phyloP scores from a whole-genome alignment of 2,113 vertebrate genomes.

The Cnemophilus loriae region DNA sequence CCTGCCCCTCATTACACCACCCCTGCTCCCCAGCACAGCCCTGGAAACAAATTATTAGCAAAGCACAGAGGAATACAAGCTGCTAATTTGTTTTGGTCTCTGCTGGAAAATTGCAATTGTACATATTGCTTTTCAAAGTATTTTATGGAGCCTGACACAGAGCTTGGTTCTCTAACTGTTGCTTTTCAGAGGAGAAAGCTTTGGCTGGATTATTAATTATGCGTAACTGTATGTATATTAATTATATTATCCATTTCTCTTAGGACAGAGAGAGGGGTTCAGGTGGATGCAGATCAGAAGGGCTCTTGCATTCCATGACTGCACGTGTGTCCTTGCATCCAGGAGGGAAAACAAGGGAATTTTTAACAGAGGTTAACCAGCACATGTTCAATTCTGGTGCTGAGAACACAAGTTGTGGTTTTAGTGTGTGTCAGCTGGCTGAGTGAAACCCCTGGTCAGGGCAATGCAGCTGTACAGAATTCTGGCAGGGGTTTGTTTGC shows the following conservation, averaged over 20 bases:
- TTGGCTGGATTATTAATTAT: not conserved
- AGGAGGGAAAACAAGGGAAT: not conserved
- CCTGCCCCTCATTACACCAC: conserved; percentile 9
- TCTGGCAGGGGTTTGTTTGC: not conserved
- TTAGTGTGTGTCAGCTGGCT: not conserved
- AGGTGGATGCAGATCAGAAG: not conserved
- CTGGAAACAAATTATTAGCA: conserved; percentile 21
- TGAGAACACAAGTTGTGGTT: not conserved
- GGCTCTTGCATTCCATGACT: not conserved
- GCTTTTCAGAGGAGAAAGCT: not conserved
- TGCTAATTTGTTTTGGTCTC: conserved; percentile 40
- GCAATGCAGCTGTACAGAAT: not conserved
- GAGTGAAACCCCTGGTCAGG: not conserved
- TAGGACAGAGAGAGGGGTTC: not conserved
- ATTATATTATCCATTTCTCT: not conserved
- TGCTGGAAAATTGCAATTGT: conserved; percentile 5
- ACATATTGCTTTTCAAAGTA: not conserved
- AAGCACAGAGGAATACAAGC: conserved; percentile 4
- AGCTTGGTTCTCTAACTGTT: not conserved
- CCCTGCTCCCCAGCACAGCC: not conserved
- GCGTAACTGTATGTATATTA: not conserved
- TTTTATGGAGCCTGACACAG: not conserved
- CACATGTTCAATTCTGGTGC: not conserved
- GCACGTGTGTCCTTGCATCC: not conserved
- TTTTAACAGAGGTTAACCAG: not conserved